Conservation (phyloP, 2,797 vertebrate genomes). For the Intellagama lesueurii region DNA sequence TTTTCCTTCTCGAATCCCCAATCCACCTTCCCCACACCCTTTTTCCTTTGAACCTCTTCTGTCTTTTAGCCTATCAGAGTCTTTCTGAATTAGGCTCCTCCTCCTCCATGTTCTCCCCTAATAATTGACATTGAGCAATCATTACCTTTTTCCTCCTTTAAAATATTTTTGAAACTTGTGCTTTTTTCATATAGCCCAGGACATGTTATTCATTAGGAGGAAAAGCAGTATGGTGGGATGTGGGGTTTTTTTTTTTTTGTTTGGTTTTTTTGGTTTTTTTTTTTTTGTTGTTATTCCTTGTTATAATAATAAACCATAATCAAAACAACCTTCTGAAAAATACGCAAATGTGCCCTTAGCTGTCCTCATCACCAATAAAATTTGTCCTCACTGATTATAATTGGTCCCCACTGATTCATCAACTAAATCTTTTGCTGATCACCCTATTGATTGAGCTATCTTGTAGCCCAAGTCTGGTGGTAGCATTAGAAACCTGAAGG, state of each 20-base stretch:
- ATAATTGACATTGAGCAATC: too few species aligned
- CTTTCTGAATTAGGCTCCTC: not conserved
- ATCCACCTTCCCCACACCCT: not conserved
- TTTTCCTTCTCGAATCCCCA: not conserved
- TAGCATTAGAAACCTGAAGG: not conserved
- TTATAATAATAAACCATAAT: not conserved
- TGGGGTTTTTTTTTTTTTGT: too few species aligned
- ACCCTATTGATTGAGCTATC: not conserved
- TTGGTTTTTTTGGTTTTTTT: too few species aligned
- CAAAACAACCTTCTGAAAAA: not conserved
- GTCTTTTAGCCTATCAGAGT: not conserved
- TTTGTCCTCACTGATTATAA: conserved; percentile 11
- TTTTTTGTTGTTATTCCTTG: not conserved
- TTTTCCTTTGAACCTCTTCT: not conserved
- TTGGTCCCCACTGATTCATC: conserved; percentile 1
- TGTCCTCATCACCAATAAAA: not conserved
- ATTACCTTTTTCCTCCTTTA: too few species aligned
- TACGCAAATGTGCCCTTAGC: not conserved
- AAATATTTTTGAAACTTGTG: not conserved
- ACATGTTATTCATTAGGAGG: not conserved
- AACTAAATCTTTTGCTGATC: conserved; percentile 13
- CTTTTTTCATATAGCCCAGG: not conserved
- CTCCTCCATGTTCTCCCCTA: not conserved
- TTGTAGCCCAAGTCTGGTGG: not conserved
- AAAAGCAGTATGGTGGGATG: not conserved